phyloP scores from a whole-genome alignment of 2,797 vertebrate species.

The Hafferia zeledoni region DNA sequence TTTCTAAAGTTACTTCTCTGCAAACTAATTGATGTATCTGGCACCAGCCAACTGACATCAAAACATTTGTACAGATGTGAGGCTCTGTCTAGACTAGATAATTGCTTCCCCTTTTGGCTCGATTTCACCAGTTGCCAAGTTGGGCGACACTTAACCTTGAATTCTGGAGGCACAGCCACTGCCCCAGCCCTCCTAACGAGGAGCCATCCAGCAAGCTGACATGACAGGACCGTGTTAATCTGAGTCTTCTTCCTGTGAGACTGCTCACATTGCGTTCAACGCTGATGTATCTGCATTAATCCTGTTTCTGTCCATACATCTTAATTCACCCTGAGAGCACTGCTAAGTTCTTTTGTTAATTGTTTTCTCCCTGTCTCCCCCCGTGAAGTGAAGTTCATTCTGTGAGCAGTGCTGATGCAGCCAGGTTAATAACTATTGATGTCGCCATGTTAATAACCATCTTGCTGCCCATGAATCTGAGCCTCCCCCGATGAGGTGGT shows the following conservation, averaged over 20 bases:
- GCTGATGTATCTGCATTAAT: slow-evolving; percentile 52
- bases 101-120: slow-evolving; percentile 46
- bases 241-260: slow-evolving; percentile 8
- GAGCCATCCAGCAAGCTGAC: slow-evolving; percentile 44
- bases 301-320: slow-evolving; percentile 43
- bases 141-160: slow-evolving; percentile 60
- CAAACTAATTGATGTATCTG: slow-evolving; percentile 22
- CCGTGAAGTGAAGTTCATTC: slow-evolving; percentile 36
- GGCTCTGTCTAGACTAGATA: slow-evolving; percentile 42
- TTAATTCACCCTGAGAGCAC: slow-evolving; percentile 21
- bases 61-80: slow-evolving; percentile 34
- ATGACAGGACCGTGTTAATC: slow-evolving; percentile 43
- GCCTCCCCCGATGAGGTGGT: slow-evolving; percentile 3
- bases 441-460: slow-evolving; percentile 9
- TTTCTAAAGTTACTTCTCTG: not conserved
- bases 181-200: slow-evolving; percentile 17
- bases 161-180: slow-evolving; percentile 15
- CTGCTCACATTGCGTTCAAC: slow-evolving; percentile 21
- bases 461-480: slow-evolving; percentile 27
- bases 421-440: slow-evolving; percentile 72
- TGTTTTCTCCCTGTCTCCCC: slow-evolving; percentile 38
- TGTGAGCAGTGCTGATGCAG: slow-evolving; percentile 5
- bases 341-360: slow-evolving; percentile 49
- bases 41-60: slow-evolving; percentile 4
- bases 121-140: not conserved